These are phyloP conservation scores for Gymnocypris eckloni DNA, from an alignment of 2,797 vertebrate genomes.

Conservation along the genomic window DNA sequence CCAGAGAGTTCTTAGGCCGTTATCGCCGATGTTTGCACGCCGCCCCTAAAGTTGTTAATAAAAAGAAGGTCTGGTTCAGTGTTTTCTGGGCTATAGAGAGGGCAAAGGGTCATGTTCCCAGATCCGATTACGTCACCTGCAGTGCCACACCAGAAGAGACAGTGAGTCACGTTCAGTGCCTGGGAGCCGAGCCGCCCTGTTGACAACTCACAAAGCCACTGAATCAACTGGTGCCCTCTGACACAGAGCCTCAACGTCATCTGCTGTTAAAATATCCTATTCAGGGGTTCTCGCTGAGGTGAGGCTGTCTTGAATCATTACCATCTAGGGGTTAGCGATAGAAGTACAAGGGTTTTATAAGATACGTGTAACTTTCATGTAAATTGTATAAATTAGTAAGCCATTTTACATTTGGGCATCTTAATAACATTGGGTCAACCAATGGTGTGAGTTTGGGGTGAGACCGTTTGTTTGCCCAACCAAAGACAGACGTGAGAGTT, in stretches of 20 bases:
- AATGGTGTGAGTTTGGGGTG: not conserved
- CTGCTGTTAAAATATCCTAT: conserved; percentile 31
- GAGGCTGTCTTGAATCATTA: conserved; percentile 5
- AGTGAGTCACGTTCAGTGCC: conserved; percentile 39
- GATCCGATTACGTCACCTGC: conserved; percentile 49
- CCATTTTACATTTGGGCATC: not conserved
- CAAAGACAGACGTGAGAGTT: not conserved
- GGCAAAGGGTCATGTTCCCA: conserved; percentile 51
- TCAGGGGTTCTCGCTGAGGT: not conserved
- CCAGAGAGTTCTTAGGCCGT: not conserved
- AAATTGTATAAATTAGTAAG: not conserved
- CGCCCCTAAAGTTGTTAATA: conserved; percentile 29
- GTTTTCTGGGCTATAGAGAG: conserved; percentile 49
- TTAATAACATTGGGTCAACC: not conserved
- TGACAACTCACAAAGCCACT: conserved; percentile 29
- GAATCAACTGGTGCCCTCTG: conserved; percentile 33
- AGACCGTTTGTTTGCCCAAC: not conserved
- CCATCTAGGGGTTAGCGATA: not conserved
- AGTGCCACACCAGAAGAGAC: conserved; percentile 36
- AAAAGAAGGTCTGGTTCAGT: conserved; percentile 45
- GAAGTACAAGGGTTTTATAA: not conserved
- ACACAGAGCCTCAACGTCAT: not conserved
- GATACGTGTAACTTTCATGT: not conserved
- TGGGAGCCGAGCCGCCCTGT: conserved; percentile 33
- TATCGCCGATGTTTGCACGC: not conserved